Evolutionary conservation across 2,113 vertebrate species (phyloP), one percentile per base, ranked within the genome.

Genomic region (Planiliza haematocheilus): DNA sequence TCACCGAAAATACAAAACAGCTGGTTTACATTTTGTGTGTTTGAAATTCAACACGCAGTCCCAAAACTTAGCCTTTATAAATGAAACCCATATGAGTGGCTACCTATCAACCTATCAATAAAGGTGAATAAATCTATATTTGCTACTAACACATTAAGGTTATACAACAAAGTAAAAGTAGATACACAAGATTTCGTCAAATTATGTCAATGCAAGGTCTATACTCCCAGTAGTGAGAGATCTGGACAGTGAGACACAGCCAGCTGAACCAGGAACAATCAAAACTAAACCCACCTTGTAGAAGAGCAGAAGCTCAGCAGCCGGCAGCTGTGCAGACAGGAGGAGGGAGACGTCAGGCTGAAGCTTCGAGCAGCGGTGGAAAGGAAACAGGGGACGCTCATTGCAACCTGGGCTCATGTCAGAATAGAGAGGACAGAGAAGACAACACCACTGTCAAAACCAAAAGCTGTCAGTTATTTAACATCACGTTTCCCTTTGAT

Each of bases 221-320:
- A 5, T 30, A 30, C 24, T 30, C 24, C 24, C 24, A 30, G 24
- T 30, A 5, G 4, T 39, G 52, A 55, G n/a, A 17, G 56, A 20
- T 8, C 18, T 21, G 55, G 24, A 1, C 24, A 37, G 34, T 1
- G 18, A 1, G 20, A 1, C 12, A 41, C 24, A 58, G n/a, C 1
- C 42, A 48, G 48, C 37, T 30, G 2, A 16, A 34, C 10, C 21
- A 7, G 62, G 9, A n/a, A 34, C 1, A 12, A 7, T 11, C 13
- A 41, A 21, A 7, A 18, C 43, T 2, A 59, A 20, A 80, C 93
- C 83, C 85, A 97, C 96, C 95, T 75, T 0, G 84, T 91, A 8
- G 49, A 49, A 42, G 90, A 79, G 50, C 91, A 81, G 72, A 78
- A 63, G 66, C 76, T 88, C 78, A 76, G 60, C 48, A 84, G 18